These are phyloP conservation scores for Autographa gamma DNA, from an alignment of 2,888 invertebrate genomes.

Conservation along the genomic window DNA sequence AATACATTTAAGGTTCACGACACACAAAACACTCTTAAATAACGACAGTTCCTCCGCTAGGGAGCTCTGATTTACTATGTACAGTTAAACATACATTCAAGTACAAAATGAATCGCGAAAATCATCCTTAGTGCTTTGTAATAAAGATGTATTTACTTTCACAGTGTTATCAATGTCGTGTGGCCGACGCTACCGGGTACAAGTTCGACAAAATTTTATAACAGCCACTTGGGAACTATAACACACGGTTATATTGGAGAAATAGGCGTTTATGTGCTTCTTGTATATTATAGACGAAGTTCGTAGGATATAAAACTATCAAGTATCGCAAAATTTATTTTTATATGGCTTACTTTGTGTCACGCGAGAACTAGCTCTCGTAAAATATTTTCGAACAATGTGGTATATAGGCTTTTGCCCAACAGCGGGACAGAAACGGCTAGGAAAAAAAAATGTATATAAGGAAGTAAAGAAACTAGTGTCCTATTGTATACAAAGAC, in stretches of 20 bases:
- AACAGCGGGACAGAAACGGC: too few species aligned
- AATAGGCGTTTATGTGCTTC: slow-evolving; percentile 52
- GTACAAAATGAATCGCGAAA: not conserved
- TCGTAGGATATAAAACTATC: slow-evolving; percentile 43
- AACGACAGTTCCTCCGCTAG: slow-evolving; percentile 39
- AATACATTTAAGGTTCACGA: slow-evolving; percentile 26
- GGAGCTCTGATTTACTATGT: slow-evolving; percentile 41
- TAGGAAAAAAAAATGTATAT: too few species aligned
- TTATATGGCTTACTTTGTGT: slow-evolving; percentile 16
- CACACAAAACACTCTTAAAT: slow-evolving; percentile 32
- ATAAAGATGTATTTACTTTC: not conserved
- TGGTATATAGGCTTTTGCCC: too few species aligned
- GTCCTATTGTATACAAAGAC: too few species aligned
- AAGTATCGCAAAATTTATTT: slow-evolving; percentile 44
- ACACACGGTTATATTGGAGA: slow-evolving; percentile 51
- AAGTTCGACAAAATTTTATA: slow-evolving; percentile 51
- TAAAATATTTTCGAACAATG: slow-evolving; percentile 9
- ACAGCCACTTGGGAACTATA: slow-evolving; percentile 43
- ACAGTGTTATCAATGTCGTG: not conserved
- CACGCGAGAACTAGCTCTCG: slow-evolving; percentile 31
- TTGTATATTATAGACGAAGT: slow-evolving; percentile 50
- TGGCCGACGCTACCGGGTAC: slow-evolving; percentile 10
- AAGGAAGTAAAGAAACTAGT: too few species aligned
- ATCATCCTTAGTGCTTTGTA: not conserved
- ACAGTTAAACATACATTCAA: slow-evolving; percentile 2